Evolutionary conservation across 2,113 vertebrate genomes (phyloP).

Genomic region (Prolemur simus): DNA sequence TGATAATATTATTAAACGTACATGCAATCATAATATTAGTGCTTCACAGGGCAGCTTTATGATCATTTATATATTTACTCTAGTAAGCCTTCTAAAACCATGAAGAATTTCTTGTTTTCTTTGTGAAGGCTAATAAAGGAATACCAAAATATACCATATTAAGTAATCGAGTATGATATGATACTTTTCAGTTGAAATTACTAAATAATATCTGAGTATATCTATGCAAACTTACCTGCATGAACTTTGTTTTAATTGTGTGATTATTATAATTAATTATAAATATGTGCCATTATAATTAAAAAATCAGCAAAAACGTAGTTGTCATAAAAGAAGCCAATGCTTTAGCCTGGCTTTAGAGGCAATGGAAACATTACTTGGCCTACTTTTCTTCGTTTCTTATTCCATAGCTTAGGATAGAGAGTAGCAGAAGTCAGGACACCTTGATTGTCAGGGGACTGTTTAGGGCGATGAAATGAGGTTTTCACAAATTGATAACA

Average conservation of each 20-base stretch:
- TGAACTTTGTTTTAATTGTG: neutral
- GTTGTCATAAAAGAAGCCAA: neutral
- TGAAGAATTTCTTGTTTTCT: neutral
- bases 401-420: neutral
- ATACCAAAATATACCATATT: neutral
- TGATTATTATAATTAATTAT: neutral
- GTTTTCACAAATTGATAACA: neutral
- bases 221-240: neutral
- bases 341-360: neutral
- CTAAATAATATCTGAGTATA: conserved; percentile 5
- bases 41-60: conserved; percentile 11
- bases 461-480: neutral
- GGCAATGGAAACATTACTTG: neutral
- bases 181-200: neutral
- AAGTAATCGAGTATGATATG: neutral
- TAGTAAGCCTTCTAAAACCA: conserved; percentile 22
- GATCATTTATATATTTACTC: conserved; percentile 26
- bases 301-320: neutral
- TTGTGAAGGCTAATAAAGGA: neutral
- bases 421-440: neutral
- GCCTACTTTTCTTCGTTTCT: neutral
- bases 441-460: neutral
- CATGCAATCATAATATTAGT: neutral
- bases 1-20: conserved; percentile 42
- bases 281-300: neutral